Evolutionary conservation across 2,888 invertebrate genomes (phyloP), one percentile per base, ranked within the genome.

Genomic region (Blera fallax): DNA sequence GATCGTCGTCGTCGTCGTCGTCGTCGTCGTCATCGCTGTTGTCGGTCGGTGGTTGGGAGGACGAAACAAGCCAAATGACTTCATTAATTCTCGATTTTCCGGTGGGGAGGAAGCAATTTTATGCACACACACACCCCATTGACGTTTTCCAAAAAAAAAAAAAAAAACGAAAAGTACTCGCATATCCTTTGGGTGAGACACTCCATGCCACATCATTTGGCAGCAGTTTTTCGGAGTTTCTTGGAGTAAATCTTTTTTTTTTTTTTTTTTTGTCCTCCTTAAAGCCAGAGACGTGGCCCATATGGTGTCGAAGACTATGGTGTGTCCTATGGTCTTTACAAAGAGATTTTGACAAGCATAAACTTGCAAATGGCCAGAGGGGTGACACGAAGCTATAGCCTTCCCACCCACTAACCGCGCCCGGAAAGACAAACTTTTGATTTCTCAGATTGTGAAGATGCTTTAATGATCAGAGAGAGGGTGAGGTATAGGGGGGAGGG

Each of bases 1-100:
- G 32, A 8, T 24, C 34, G 14, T 65, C 32, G 11, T n/a, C n/a
- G 37, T 0, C 21, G 10, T 32, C 27, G 34, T 16, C 43, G 27
- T 37, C 27, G 60, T 52, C 14, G 5, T 32, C 73, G 45, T 60
- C 21, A 3, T 32, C 27, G 34, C 11, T 27, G 27, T 37, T 16
- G 60, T 52, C 14, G 5, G 45, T 60, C 43, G 50, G 7, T 37
- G 65, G 72, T 54, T 40, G 40, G 69, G 56, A 87, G 87, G 79
- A 87, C 88, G 89, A 87, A 87, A 88, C 87, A 87, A 88, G 88
- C 88, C 87, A 90, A 91, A 91, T 90, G 90, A 90, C 91, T 90
- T 90, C 90, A 90, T 90, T 91, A 90, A 91, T 90, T 90, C 89
- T 88, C 89, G 90, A 90, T 90, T 90, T 90, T 85, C 85, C 81